phyloP scores from a whole-genome alignment of 2,888 invertebrate genomes.

The Pterostichus madidus region DNA sequence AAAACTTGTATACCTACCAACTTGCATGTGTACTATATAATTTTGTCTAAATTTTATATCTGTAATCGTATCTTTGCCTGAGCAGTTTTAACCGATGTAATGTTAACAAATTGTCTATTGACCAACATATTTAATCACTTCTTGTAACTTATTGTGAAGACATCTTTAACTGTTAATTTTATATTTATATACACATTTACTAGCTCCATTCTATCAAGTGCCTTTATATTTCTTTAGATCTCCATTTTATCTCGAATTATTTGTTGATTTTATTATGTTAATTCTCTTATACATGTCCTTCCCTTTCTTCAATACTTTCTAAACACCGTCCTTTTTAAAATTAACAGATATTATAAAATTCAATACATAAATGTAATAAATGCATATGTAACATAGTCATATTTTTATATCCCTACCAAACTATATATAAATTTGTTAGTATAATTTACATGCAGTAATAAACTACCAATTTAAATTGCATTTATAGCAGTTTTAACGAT shows the following conservation, averaged over 20 bases:
- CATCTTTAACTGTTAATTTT: slow-evolving; percentile 45
- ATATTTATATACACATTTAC: slow-evolving; percentile 37
- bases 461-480: too few species aligned
- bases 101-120: slow-evolving; percentile 22
- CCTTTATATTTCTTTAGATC: slow-evolving; percentile 67
- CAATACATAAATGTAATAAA: slow-evolving; percentile 61
- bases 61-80: slow-evolving; percentile 63
- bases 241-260: slow-evolving; percentile 59
- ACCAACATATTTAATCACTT: slow-evolving; percentile 48
- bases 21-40: slow-evolving; percentile 12
- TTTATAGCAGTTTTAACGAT: slow-evolving; percentile 1
- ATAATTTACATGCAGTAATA: neutral
- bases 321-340: slow-evolving; percentile 66
- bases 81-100: slow-evolving; percentile 63
- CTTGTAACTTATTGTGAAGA: slow-evolving; percentile 41
- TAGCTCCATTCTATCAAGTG: slow-evolving; percentile 63
- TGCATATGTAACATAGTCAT: slow-evolving; percentile 44
- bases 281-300: neutral
- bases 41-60: slow-evolving; percentile 48
- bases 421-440: neutral
- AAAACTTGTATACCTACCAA: neutral
- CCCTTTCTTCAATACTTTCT: slow-evolving; percentile 58
- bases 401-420: slow-evolving; percentile 3
- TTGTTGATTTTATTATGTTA: slow-evolving; percentile 63
- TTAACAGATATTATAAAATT: slow-evolving; percentile 62